Evolutionary conservation across 2,113 vertebrate genomes (phyloP).

Genomic region (Anguilla japonica): DNA sequence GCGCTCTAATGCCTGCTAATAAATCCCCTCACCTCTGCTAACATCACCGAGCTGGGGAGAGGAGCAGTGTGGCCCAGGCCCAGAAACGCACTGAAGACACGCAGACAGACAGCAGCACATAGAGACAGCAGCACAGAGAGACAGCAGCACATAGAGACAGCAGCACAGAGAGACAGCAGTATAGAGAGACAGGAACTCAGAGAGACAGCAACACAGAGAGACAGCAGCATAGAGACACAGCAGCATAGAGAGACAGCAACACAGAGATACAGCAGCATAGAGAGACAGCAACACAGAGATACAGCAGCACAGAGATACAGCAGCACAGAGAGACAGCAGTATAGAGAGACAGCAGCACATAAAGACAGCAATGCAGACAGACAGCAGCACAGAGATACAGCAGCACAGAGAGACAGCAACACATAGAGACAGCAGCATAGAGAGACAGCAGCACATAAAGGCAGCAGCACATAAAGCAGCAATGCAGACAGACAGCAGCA

Average conservation of each 20-base stretch:
- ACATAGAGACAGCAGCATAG: neutral
- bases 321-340: no score
- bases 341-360: neutral
- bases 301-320: no score
- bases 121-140: constrained; percentile 8
- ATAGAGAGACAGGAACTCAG: neutral
- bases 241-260: no score
- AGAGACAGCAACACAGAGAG: neutral
- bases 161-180: neutral
- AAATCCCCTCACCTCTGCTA: constrained; percentile 68
- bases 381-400: constrained; percentile 9
- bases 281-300: no score
- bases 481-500: no score
- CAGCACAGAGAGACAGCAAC: neutral
- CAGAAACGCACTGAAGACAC: neutral
- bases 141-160: constrained; percentile 1
- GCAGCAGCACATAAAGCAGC: neutral
- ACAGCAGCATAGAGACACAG: neutral
- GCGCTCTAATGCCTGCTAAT: constrained; percentile 71
- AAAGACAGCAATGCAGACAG: constrained; percentile 9
- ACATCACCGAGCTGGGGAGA: constrained; percentile 53
- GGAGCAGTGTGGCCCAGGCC: constrained; percentile 27
- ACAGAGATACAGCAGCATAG: no score
- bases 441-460: neutral
- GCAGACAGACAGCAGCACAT: neutral